These are phyloP conservation scores for Chamaea fasciata DNA, from an alignment of 2,113 vertebrate genomes.

Conservation along the genomic window DNA sequence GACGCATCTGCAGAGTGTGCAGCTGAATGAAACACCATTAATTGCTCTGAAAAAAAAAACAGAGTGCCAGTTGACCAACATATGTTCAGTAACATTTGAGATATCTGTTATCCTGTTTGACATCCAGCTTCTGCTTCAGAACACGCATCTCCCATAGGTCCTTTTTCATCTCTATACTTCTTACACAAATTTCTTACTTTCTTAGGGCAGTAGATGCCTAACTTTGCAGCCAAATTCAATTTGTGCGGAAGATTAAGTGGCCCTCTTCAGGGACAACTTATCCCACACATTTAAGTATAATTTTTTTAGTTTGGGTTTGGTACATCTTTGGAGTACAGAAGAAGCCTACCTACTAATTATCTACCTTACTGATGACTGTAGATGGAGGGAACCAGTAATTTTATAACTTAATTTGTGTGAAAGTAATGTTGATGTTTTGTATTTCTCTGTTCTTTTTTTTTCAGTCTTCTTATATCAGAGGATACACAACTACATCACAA, in stretches of 20 bases:
- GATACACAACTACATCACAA: background rate
- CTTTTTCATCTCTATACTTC: background rate
- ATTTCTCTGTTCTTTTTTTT: background rate
- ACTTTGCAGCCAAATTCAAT: background rate
- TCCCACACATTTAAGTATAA: background rate
- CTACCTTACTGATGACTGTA: background rate
- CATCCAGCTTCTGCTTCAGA: background rate
- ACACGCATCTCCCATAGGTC: background rate
- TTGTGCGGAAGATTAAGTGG: background rate
- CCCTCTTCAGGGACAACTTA: background rate
- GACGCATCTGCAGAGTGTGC: background rate
- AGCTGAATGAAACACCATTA: background rate
- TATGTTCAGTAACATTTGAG: background rate
- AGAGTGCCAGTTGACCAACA: background rate
- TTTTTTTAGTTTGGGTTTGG: background rate
- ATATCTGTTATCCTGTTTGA: background rate
- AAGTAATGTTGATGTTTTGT: background rate
- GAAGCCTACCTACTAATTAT: background rate
- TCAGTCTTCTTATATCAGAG: background rate
- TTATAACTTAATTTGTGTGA: background rate
- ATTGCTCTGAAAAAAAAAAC: background rate
- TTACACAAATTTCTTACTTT: background rate
- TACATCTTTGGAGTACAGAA: background rate
- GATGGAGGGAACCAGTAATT: background rate
- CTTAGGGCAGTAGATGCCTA: background rate